Percentiles rank a stretch among this genome's conserved stretches.
Conservation (phyloP, 2,888 invertebrate species). For the Saturnia japonica region DNA sequence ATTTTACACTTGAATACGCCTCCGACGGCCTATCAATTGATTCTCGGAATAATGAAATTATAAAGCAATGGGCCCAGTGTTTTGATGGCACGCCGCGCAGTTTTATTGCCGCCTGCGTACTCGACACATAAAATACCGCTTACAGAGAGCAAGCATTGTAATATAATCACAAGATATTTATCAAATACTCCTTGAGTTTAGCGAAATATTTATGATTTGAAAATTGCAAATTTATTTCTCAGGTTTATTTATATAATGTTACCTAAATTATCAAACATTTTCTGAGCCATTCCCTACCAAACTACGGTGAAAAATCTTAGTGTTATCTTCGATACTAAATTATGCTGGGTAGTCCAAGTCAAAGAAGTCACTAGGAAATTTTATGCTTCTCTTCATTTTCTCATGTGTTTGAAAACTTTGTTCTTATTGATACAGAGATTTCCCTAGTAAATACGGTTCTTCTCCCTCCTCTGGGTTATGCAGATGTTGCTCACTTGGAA, state of each 20-base stretch:
- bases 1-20: slow-evolving; percentile 53
- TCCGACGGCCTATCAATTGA: slow-evolving; percentile 53
- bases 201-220: not conserved
- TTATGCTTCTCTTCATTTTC: too few relatives aligned
- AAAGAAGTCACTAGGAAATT: too few relatives aligned
- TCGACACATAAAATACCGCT: not conserved
- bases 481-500: too few relatives aligned
- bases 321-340: too few relatives aligned
- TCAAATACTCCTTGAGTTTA: not conserved
- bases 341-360: too few relatives aligned
- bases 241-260: not conserved
- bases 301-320: too few relatives aligned
- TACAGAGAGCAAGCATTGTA: slow-evolving; percentile 13
- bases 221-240: not conserved
- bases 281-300: too few relatives aligned
- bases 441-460: too few relatives aligned
- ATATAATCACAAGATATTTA: not conserved
- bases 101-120: slow-evolving; percentile 29
- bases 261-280: too few relatives aligned
- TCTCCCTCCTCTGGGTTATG: too few relatives aligned
- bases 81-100: slow-evolving; percentile 48
- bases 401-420: too few relatives aligned
- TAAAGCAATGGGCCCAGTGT: slow-evolving; percentile 48
- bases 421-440: too few relatives aligned
- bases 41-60: slow-evolving; percentile 66